phyloP scores from a whole-genome alignment of 2,113 vertebrate species.

The Axis porcinus region DNA sequence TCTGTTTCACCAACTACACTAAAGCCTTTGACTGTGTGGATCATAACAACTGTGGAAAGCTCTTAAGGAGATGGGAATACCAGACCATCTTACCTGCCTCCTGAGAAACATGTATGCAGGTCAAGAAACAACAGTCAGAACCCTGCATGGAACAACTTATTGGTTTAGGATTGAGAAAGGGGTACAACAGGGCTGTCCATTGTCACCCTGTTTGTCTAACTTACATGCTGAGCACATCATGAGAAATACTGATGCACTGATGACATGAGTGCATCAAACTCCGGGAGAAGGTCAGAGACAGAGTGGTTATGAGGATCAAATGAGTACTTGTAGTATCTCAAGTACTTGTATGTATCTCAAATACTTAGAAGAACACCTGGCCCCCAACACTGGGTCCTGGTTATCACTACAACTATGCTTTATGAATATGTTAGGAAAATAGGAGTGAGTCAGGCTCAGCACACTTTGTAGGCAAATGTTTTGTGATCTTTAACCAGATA shows the following conservation, averaged over 20 bases:
- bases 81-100: background rate
- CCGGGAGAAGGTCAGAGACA: background rate
- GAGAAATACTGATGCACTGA: background rate
- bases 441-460: background rate
- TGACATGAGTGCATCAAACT: background rate
- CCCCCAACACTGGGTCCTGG: background rate
- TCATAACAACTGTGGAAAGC: background rate
- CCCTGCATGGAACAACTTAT: background rate
- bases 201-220: background rate
- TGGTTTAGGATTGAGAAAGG: background rate
- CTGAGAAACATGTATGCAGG: background rate
- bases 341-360: background rate
- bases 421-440: background rate
- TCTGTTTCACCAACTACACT: background rate
- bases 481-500: slow-evolving; percentile 23
- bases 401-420: background rate
- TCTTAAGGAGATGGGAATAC: background rate
- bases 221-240: background rate
- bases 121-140: background rate
- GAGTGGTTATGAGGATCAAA: background rate
- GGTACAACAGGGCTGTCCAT: background rate
- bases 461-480: background rate
- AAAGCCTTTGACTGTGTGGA: background rate
- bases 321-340: background rate
- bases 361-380: background rate